phyloP scores from a whole-genome alignment of 2,888 invertebrate species.

The Caenorhabditis macrosperma region DNA sequence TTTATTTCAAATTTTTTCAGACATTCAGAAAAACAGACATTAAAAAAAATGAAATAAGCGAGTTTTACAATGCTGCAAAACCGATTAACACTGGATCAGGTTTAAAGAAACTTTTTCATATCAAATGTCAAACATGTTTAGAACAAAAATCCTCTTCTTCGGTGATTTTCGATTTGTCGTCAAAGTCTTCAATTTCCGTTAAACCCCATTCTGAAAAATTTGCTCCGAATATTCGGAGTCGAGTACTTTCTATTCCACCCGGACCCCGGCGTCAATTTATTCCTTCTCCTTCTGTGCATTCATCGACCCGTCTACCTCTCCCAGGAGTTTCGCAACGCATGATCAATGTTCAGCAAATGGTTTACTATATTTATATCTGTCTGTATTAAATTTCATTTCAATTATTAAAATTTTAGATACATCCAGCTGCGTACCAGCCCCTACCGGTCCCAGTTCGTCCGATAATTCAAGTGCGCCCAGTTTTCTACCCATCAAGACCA shows the following conservation, averaged over 20 bases:
- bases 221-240: background rate
- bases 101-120: background rate
- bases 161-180: slow-evolving; percentile 7
- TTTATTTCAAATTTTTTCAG: background rate
- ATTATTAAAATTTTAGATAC: background rate
- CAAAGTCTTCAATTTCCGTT: background rate
- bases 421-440: background rate
- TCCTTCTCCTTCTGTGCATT: background rate
- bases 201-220: background rate
- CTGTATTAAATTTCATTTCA: background rate
- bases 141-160: background rate
- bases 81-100: background rate
- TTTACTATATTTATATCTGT: too few species aligned
- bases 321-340: too few species aligned
- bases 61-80: slow-evolving; percentile 26
- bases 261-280: background rate
- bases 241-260: slow-evolving; percentile 4
- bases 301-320: background rate
- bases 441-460: background rate
- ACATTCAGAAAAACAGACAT: background rate
- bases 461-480: background rate
- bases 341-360: too few species aligned
- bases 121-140: background rate
- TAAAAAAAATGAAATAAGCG: slow-evolving; percentile 17
- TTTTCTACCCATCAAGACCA: background rate